A percentile compares a stretch with the other conserved stretches of the same genome.
Evolutionary conservation across 2,113 vertebrate species (phyloP).

Genomic region (Natator depressus): DNA sequence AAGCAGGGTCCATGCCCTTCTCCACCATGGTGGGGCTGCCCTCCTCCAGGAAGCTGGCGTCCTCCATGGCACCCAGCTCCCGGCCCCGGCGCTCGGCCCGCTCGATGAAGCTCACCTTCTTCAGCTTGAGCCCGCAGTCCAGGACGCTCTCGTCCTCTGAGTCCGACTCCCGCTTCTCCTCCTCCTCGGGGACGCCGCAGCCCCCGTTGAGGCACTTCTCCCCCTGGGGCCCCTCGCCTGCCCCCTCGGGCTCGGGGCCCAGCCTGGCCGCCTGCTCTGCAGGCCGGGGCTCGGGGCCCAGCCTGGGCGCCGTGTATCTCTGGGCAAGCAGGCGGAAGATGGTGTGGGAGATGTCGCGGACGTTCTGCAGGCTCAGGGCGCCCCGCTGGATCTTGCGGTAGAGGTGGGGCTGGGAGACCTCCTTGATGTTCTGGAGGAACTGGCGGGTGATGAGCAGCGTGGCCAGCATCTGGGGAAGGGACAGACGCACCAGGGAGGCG

Average conservation of each 20-base stretch:
- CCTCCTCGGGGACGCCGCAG: conserved; percentile 89
- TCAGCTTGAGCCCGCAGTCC: conserved; percentile 92
- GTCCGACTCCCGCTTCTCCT: conserved; percentile 84
- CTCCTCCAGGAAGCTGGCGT: conserved; percentile 88
- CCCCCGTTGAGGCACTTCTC: conserved; percentile 93
- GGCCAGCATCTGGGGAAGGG: conserved; percentile 89
- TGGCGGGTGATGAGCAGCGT: conserved; percentile 96
- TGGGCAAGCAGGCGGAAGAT: conserved; percentile 81
- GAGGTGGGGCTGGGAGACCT: conserved; percentile 95
- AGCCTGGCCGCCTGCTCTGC: conserved; percentile 53
- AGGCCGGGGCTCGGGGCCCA: conserved; percentile 60
- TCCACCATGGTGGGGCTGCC: conserved; percentile 97
- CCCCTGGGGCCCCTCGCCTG: conserved; percentile 53
- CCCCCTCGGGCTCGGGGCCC: background rate
- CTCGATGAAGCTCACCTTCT: conserved; percentile 96
- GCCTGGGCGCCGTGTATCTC: conserved; percentile 71
- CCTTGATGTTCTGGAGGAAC: conserved; percentile 94
- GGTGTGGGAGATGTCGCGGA: conserved; percentile 81
- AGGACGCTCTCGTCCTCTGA: conserved; percentile 86
- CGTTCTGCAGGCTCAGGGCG: conserved; percentile 81
- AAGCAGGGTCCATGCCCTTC: conserved; percentile 90
- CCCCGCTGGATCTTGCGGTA: conserved; percentile 90
- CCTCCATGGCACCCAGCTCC: conserved; percentile 66
- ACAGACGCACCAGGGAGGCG: background rate
- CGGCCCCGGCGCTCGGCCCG: conserved; percentile 80